Evolutionary conservation across 2,888 invertebrate genomes (phyloP).

Genomic region (Alsophila aescularia): DNA sequence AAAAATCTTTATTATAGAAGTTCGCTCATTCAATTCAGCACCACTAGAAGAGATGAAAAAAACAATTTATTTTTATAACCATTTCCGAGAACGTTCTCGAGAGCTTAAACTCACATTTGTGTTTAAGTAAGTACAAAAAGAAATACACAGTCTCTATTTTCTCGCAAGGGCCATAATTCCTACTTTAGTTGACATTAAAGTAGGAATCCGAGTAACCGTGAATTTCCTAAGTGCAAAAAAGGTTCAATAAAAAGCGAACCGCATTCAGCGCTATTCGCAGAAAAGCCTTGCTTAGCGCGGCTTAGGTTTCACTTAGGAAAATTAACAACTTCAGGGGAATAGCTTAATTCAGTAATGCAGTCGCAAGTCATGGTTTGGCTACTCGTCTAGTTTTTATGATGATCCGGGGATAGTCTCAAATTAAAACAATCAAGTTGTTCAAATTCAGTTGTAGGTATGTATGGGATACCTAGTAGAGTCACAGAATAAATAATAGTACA

Average conservation of each 20-base stretch:
- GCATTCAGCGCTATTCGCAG: conserved; percentile 33
- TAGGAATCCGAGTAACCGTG: conserved; percentile 32
- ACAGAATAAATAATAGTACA: too few species aligned
- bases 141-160: not conserved
- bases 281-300: conserved; percentile 44
- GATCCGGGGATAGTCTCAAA: conserved; percentile 17
- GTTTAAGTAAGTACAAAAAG: not conserved
- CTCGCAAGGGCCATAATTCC: conserved; percentile 18
- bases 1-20: too few species aligned
- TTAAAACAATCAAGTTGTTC: not conserved
- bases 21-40: too few species aligned
- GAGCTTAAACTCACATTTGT: not conserved
- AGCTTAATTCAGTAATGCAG: conserved; percentile 52
- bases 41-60: too few species aligned
- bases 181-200: conserved; percentile 31
- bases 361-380: conserved; percentile 34
- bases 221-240: conserved; percentile 34
- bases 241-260: conserved; percentile 25
- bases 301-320: conserved; percentile 55
- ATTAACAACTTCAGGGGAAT: conserved; percentile 52
- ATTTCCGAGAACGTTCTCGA: not conserved
- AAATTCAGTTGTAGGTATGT: too few species aligned
- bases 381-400: conserved; percentile 33
- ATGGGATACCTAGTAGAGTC: too few species aligned
- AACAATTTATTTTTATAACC: not conserved